Percentiles rank a stretch among this genome's conserved stretches.
Conservation (phyloP, 1,140 invertebrate genomes). For the Anagrus nilaparvatae region DNA sequence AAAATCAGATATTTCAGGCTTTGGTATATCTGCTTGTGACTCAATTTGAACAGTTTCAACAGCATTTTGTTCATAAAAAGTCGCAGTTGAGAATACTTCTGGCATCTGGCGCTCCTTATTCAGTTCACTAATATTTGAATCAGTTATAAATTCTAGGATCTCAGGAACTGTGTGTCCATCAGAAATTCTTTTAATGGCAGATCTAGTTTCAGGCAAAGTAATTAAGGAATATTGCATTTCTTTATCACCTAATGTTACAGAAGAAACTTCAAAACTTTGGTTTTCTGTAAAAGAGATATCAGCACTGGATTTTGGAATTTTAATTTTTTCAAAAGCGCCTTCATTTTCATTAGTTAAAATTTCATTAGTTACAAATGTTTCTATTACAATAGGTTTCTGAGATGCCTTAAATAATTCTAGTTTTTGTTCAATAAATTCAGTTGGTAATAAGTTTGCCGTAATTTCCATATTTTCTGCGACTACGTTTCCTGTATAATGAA, state of each 20-base stretch:
- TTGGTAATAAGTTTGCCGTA: conserved; percentile 21
- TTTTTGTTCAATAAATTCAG: conserved; percentile 28
- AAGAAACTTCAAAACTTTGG: conserved; percentile 31
- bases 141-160: conserved; percentile 27
- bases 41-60: conserved; percentile 30
- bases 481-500: conserved; percentile 34
- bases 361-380: conserved; percentile 29
- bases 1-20: conserved; percentile 16
- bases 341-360: conserved; percentile 32
- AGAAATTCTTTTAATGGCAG: conserved; percentile 25
- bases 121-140: conserved; percentile 22
- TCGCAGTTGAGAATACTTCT: conserved; percentile 23
- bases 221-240: conserved; percentile 34
- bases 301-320: conserved; percentile 26
- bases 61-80: conserved; percentile 29
- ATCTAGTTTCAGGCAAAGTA: conserved; percentile 27
- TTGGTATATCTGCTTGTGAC: conserved; percentile 30
- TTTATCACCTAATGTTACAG: conserved; percentile 39
- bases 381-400: conserved; percentile 29
- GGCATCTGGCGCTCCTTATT: conserved; percentile 21
- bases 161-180: conserved; percentile 31
- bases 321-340: conserved; percentile 24
- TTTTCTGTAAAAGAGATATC: conserved; percentile 30
- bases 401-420: conserved; percentile 25
- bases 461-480: conserved; percentile 41